These are phyloP conservation scores for Plebejus melissa DNA, from an alignment of 2,888 invertebrate genomes.

Conservation along the genomic window DNA sequence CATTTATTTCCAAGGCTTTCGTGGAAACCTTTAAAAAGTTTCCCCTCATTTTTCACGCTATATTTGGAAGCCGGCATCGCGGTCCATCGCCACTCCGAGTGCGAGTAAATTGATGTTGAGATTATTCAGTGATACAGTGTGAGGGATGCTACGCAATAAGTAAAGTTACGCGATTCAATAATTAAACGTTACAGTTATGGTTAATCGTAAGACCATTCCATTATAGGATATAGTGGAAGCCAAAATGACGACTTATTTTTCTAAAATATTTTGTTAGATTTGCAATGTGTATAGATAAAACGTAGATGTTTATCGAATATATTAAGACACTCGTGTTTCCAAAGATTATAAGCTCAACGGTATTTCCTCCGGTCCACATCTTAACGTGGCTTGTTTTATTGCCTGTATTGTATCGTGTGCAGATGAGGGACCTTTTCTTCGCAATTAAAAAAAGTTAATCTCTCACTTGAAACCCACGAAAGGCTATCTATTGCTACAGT, in stretches of 20 bases:
- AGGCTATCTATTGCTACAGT: not conserved
- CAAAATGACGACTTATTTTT: slow-evolving; percentile 78
- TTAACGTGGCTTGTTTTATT: slow-evolving; percentile 37
- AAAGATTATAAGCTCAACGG: slow-evolving; percentile 75
- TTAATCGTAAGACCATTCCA: slow-evolving; percentile 76
- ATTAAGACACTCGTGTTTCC: slow-evolving; percentile 72
- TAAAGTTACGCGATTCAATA: slow-evolving; percentile 13
- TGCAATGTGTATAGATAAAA: slow-evolving; percentile 65
- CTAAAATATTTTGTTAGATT: slow-evolving; percentile 76
- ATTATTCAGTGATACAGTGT: slow-evolving; percentile 27
- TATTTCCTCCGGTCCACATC: slow-evolving; percentile 61
- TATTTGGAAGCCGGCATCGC: not conserved
- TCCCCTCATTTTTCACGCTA: not conserved
- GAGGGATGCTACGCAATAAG: slow-evolving; percentile 25
- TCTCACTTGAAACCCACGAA: not conserved
- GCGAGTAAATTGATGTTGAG: slow-evolving; percentile 25
- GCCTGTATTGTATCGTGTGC: not conserved
- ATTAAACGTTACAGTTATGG: slow-evolving; percentile 45
- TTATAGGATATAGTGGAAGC: slow-evolving; percentile 71
- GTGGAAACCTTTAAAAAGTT: not conserved
- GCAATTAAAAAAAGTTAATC: not conserved
- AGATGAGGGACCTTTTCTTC: not conserved
- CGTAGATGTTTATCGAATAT: slow-evolving; percentile 72
- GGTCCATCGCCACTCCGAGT: not conserved
- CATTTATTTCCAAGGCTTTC: not conserved